Conservation (phyloP, 2,797 vertebrate genomes). For the Smutsia gigantea region DNA sequence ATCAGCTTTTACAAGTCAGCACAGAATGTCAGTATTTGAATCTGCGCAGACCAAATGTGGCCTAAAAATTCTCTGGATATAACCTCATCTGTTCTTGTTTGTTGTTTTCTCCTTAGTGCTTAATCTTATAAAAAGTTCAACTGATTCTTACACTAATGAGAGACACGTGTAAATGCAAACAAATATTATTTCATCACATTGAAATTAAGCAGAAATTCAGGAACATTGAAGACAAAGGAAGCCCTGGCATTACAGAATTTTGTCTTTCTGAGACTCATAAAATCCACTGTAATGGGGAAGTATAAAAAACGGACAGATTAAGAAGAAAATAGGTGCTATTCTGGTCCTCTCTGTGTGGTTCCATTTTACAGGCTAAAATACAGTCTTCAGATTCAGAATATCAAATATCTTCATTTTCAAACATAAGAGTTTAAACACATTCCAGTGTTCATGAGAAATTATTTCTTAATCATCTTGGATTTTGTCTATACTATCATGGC, state of each 20-base stretch:
- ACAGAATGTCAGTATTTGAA: neutral
- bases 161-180: neutral
- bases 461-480: neutral
- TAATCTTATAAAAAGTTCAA: neutral
- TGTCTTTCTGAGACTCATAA: neutral
- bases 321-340: neutral
- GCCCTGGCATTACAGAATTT: neutral
- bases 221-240: neutral
- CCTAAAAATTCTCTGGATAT: neutral
- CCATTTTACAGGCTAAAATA: neutral
- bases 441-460: neutral
- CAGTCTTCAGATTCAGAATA: neutral
- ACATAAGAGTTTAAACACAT: neutral
- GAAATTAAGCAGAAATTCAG: neutral
- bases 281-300: neutral
- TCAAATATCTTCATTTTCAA: slow-evolving; percentile 32
- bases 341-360: neutral
- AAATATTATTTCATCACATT: neutral
- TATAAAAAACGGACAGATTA: neutral
- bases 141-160: neutral
- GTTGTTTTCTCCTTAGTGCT: neutral
- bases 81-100: neutral
- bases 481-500: neutral
- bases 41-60: neutral
- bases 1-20: neutral